Evolutionary conservation across 2,888 invertebrate genomes (phyloP), one percentile per base, ranked within the genome.

Genomic region (Volucella bombylans): DNA sequence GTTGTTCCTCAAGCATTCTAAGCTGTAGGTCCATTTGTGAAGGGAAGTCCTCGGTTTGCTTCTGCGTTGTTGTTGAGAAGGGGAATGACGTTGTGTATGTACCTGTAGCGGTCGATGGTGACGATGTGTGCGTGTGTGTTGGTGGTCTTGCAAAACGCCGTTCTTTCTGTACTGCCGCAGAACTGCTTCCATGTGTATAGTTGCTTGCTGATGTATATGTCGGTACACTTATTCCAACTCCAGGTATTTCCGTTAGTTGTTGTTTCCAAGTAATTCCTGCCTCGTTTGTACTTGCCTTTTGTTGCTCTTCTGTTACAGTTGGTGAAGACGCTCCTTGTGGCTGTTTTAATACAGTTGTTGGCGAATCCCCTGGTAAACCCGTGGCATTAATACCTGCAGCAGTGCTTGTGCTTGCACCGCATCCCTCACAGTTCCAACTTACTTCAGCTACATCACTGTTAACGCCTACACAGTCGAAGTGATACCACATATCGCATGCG

Each of bases 171-270:
- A n/a, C 55, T 38, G 39, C 14, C 14, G 55, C 55, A 55, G 55
- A 55, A 55, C 39, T 55, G 38, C 10, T 38, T 31, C 23, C 39
- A 31, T 55, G 55, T 55, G 38, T 38, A 11, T 55, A 23, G 12
- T 55, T 31, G n/a, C 55, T 39, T 4, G 55, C 55, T 55, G 55
- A 55, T 55, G 55, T 55, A 55, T 55, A 52, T 52, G 18, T 52
- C 18, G 52, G 18, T 9, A 18, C 18, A 18, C 14, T 31, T 55
- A 55, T 55, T 55, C 38, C 55, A n/a, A 31, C 31, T 31, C 31
- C 55, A 55, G 55, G 55, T 38, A 55, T 55, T 55, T 31, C 55
- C 55, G 55, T 55, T 55, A 55, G 31, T 55, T 55, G 39, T 39
- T 55, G 55, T 55, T 55, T 38, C 31, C 55, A 55, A 38, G 55